These are phyloP conservation scores for Eurypyga helias DNA, from an alignment of 2,113 vertebrate genomes.

Conservation along the genomic window DNA sequence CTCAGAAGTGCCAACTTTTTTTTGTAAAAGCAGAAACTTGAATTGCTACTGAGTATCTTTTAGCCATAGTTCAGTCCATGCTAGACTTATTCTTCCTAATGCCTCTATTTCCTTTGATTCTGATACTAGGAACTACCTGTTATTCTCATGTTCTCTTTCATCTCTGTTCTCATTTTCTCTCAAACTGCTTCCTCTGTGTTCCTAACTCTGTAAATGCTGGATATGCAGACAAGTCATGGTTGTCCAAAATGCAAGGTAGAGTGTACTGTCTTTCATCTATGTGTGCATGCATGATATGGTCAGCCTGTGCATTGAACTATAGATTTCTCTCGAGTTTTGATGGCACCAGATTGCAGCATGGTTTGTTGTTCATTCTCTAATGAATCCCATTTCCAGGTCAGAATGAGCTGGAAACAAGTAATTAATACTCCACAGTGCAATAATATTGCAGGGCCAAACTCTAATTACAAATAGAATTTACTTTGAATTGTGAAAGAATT, in stretches of 20 bases:
- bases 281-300: not conserved
- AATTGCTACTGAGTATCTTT: not conserved
- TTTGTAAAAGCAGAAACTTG: not conserved
- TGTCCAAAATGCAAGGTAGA: slow-evolving; percentile 99
- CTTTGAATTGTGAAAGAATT: not conserved
- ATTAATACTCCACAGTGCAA: not conserved
- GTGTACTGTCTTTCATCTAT: not conserved
- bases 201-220: slow-evolving; percentile 72
- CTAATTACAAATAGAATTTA: not conserved
- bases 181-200: slow-evolving; percentile 78
- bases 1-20: not conserved
- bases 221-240: slow-evolving; percentile 99
- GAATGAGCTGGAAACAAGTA: not conserved
- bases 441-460: not conserved
- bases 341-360: not conserved
- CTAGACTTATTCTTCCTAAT: not conserved
- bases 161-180: slow-evolving; percentile 79
- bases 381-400: not conserved
- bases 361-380: not conserved
- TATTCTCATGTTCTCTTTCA: slow-evolving; percentile 69
- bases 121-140: not conserved
- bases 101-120: not conserved
- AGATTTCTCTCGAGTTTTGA: not conserved
- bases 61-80: not conserved
- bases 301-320: not conserved